Evolutionary conservation across 2,888 invertebrate species (phyloP).

Genomic region (Leucophenga maculata): DNA sequence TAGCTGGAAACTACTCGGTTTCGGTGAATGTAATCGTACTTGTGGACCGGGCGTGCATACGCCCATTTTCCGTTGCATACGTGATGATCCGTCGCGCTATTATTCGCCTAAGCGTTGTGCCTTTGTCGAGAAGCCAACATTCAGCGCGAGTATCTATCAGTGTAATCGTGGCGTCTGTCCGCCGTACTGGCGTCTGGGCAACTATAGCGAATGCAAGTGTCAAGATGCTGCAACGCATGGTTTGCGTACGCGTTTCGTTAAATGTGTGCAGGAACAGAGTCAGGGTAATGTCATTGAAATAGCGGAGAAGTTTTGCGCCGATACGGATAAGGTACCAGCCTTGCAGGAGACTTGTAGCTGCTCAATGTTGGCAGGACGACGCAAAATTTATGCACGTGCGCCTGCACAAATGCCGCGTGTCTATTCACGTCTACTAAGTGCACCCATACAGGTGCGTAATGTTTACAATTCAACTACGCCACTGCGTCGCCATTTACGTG

Average conservation of each 20-base stretch:
- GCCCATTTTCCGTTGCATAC: slow-evolving; percentile 75
- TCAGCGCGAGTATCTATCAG: slow-evolving; percentile 76
- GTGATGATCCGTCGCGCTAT: slow-evolving; percentile 77
- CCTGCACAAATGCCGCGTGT: slow-evolving; percentile 45
- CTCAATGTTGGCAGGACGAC: slow-evolving; percentile 28
- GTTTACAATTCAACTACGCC: slow-evolving; percentile 39
- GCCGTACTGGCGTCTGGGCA: slow-evolving; percentile 83
- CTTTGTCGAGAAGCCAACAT: slow-evolving; percentile 75
- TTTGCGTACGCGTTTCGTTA: slow-evolving; percentile 79
- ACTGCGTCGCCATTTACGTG: slow-evolving; percentile 50
- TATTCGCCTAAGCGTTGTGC: slow-evolving; percentile 80
- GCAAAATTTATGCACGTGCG: slow-evolving; percentile 47
- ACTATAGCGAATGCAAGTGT: slow-evolving; percentile 88
- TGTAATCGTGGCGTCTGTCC: slow-evolving; percentile 86
- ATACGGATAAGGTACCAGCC: neutral
- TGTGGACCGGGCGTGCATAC: slow-evolving; percentile 78
- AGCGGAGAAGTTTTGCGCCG: slow-evolving; percentile 75
- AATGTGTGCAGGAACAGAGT: slow-evolving; percentile 75
- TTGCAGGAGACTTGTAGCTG: slow-evolving; percentile 6
- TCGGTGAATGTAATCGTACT: slow-evolving; percentile 83
- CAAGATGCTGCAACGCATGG: slow-evolving; percentile 74
- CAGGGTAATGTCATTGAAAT: slow-evolving; percentile 72
- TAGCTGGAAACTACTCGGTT: slow-evolving; percentile 83
- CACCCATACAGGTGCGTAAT: slow-evolving; percentile 36
- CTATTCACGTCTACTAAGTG: slow-evolving; percentile 48